Percentiles rank a stretch among this genome's conserved stretches.
phyloP scores from a whole-genome alignment of 2,797 vertebrate genomes.

The Hydrophis major region DNA sequence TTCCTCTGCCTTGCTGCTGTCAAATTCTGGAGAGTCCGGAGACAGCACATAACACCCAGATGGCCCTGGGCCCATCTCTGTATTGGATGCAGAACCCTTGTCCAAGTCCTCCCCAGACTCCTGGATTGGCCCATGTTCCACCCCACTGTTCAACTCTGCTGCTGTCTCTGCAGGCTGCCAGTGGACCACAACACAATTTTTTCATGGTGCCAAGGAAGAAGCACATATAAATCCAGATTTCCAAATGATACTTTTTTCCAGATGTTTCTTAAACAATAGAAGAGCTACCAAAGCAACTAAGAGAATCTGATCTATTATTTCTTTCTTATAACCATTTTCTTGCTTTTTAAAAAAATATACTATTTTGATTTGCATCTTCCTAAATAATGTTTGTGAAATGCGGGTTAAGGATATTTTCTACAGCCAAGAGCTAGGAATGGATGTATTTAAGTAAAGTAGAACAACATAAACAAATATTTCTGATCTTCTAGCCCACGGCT shows the following conservation, averaged over 20 bases:
- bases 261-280: background rate
- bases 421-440: background rate
- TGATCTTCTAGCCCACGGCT: conserved; percentile 7
- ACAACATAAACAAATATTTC: conserved; percentile 9
- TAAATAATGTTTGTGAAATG: background rate
- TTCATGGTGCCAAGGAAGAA: background rate
- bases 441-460: background rate
- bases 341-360: background rate
- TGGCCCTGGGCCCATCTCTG: no score
- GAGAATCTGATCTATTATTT: background rate
- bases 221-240: background rate
- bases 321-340: background rate
- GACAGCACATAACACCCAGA: no score
- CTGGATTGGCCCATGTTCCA: no score
- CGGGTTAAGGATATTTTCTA: background rate
- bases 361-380: background rate
- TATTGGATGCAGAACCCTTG: no score
- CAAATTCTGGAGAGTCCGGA: no score
- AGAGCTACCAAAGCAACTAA: background rate
- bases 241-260: background rate
- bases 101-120: no score
- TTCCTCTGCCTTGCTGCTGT: no score
- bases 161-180: no score
- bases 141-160: no score
- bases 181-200: background rate